These are phyloP conservation scores for Spea multiplicata DNA, from an alignment of 2,113 vertebrate species.

Conservation along the genomic window DNA sequence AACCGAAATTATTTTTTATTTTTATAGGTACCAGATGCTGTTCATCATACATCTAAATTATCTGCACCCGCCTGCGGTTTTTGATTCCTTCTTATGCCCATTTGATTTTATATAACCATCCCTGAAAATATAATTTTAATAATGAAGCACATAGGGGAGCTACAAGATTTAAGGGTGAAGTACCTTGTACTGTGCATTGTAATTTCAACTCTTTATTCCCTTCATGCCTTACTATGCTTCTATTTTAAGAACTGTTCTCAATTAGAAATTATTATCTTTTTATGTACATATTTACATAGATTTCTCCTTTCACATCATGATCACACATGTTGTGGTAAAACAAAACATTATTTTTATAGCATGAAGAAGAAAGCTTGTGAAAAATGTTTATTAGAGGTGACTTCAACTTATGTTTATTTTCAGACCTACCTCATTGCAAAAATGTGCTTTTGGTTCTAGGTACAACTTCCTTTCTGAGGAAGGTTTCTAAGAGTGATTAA, in stretches of 20 bases:
- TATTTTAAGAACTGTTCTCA: conserved; percentile 31
- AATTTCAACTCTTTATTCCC: not conserved
- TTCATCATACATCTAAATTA: too few species aligned
- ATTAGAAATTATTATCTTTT: conserved; percentile 41
- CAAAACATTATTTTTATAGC: conserved; percentile 29
- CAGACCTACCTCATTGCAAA: not conserved
- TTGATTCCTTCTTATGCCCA: too few species aligned
- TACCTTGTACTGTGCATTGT: not conserved
- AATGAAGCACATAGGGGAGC: not conserved
- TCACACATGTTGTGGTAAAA: conserved; percentile 41
- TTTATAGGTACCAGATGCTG: too few species aligned
- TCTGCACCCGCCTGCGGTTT: too few species aligned
- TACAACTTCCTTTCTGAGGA: not conserved
- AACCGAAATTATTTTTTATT: too few species aligned
- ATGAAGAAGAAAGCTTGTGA: conserved; percentile 9
- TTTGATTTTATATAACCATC: too few species aligned
- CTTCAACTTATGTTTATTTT: conserved; percentile 18
- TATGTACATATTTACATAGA: conserved; percentile 41
- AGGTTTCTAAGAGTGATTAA: not conserved
- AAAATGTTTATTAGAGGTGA: conserved; percentile 17
- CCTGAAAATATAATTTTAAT: too few species aligned
- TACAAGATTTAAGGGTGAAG: not conserved
- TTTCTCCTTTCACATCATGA: conserved; percentile 31
- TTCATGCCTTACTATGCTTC: not conserved
- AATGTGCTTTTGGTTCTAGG: not conserved